phyloP scores from a whole-genome alignment of 2,113 vertebrate genomes.

The Triplophysa siluroides region DNA sequence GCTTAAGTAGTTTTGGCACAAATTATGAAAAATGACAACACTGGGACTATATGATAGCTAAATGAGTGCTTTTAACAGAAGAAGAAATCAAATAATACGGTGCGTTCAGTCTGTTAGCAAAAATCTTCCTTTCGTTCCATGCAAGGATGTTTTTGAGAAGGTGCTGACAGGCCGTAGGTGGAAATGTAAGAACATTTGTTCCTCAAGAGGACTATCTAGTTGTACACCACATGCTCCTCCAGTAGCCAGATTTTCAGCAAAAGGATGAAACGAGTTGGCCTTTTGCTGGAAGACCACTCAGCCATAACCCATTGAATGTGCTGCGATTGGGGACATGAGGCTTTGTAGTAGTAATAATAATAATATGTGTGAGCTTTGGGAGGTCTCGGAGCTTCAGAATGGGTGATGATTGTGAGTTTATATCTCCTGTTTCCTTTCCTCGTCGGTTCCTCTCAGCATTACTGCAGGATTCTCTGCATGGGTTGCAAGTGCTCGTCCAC shows the following conservation, averaged over 20 bases:
- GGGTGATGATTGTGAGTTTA: background rate
- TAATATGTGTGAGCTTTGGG: constrained; percentile 35
- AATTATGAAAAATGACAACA: background rate
- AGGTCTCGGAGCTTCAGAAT: constrained; percentile 42
- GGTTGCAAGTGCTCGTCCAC: background rate
- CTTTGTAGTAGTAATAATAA: constrained; percentile 39
- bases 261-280: constrained; percentile 49
- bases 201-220: constrained; percentile 30
- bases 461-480: background rate
- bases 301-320: constrained; percentile 54
- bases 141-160: background rate
- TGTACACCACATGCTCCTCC: constrained; percentile 31
- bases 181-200: constrained; percentile 10
- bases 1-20: background rate
- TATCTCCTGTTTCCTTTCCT: background rate
- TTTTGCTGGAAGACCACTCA: constrained; percentile 43
- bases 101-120: background rate
- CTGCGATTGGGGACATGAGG: constrained; percentile 47
- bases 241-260: constrained; percentile 3
- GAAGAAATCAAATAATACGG: background rate
- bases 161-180: constrained; percentile 21
- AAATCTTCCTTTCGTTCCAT: constrained; percentile 2
- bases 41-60: background rate
- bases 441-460: constrained; percentile 12
- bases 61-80: background rate